A percentile compares a stretch with the other conserved stretches of the same genome.
Conservation (phyloP, 2,888 invertebrate species). For the Raillietiella orientalis region DNA sequence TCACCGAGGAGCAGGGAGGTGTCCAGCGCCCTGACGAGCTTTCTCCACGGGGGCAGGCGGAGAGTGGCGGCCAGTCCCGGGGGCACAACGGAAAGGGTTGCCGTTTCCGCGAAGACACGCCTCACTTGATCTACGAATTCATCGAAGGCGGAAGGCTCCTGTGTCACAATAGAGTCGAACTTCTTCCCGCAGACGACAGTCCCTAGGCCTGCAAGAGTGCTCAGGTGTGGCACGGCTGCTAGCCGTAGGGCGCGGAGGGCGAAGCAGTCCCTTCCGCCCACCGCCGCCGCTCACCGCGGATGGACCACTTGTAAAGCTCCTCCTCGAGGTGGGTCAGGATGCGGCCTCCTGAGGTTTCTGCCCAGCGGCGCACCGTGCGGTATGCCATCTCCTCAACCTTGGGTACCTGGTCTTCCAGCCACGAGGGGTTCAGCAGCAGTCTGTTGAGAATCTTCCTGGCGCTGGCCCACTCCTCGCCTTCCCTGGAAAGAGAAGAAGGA, state of each 20-base stretch:
- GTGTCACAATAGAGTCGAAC: too few relatives aligned
- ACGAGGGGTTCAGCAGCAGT: slow-evolving; percentile 27
- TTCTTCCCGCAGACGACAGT: too few relatives aligned
- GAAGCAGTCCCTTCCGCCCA: too few relatives aligned
- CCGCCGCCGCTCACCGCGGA: slow-evolving; percentile 24
- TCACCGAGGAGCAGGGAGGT: slow-evolving; percentile 24
- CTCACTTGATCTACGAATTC: slow-evolving; percentile 18
- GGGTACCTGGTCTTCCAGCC: slow-evolving; percentile 20
- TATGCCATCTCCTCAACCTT: slow-evolving; percentile 21
- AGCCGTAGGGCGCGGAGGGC: too few relatives aligned
- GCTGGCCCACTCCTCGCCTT: slow-evolving; percentile 44
- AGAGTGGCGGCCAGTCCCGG: slow-evolving; percentile 25
- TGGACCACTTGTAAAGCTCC: slow-evolving; percentile 40
- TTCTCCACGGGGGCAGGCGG: slow-evolving; percentile 30
- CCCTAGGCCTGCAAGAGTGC: too few relatives aligned
- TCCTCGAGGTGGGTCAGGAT: slow-evolving; percentile 24
- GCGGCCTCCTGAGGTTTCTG: slow-evolving; percentile 7
- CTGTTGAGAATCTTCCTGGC: slow-evolving; percentile 38
- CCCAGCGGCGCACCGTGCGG: slow-evolving; percentile 20
- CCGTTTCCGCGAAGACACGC: slow-evolving; percentile 35
- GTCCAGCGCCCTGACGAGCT: slow-evolving; percentile 32
- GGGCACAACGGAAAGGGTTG: slow-evolving; percentile 30
- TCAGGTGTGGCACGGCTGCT: too few relatives aligned
- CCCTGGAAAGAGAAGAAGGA: slow-evolving; percentile 15
- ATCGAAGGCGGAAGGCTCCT: slow-evolving; percentile 24